Evolutionary conservation across 2,797 vertebrate genomes (phyloP).

Genomic region (Pseudotriccus pelzelni): DNA sequence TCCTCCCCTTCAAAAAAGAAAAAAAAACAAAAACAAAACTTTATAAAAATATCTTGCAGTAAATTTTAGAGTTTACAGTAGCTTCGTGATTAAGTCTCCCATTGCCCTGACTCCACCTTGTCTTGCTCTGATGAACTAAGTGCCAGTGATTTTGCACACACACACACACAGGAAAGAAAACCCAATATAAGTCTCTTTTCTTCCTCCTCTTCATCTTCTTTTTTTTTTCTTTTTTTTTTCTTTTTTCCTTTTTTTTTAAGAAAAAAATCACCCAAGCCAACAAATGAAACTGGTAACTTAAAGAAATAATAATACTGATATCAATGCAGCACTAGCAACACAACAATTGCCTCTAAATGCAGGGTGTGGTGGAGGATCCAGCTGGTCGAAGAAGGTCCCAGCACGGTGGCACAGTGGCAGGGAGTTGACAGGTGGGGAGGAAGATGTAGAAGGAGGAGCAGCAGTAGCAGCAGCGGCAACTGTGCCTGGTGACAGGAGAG

Average conservation of each 20-base stretch:
- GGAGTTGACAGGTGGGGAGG: constrained; percentile 40
- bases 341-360: constrained; percentile 74
- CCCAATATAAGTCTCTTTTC: constrained; percentile 52
- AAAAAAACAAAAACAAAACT: not conserved
- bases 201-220: constrained; percentile 55
- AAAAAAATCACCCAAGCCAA: constrained; percentile 50
- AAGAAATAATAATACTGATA: constrained; percentile 80
- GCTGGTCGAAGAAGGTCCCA: constrained; percentile 66
- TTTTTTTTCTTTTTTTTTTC: not conserved
- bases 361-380: constrained; percentile 62
- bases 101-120: constrained; percentile 69
- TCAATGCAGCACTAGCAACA: constrained; percentile 77
- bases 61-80: constrained; percentile 84
- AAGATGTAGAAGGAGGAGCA: constrained; percentile 42
- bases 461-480: constrained; percentile 53
- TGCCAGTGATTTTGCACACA: constrained; percentile 69
- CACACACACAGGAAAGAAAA: constrained; percentile 60
- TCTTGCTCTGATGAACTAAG: constrained; percentile 67
- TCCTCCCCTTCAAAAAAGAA: constrained; percentile 60
- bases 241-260: not conserved
- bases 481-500: constrained; percentile 48
- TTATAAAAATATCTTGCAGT: constrained; percentile 85
- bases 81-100: constrained; percentile 71
- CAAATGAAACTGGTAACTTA: constrained; percentile 67
- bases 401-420: constrained; percentile 52